Percentiles rank a stretch among this genome's conserved stretches.
These are phyloP conservation scores for Andrena praecox DNA, from an alignment of 2,888 invertebrate species.

Conservation along the genomic window DNA sequence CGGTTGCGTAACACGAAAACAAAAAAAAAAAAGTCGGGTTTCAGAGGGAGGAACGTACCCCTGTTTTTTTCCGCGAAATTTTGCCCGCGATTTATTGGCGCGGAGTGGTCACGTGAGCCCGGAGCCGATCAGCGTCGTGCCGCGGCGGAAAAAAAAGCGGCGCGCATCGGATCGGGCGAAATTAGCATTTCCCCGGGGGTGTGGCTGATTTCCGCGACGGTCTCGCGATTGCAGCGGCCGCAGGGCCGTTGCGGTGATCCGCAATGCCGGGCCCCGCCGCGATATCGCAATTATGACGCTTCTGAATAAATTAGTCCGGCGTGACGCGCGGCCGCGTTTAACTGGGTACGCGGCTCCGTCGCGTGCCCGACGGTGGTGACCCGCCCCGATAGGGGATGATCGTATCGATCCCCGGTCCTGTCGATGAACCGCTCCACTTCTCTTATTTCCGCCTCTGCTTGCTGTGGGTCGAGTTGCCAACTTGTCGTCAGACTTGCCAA, in stretches of 20 bases:
- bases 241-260: conserved; percentile 60
- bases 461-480: no score
- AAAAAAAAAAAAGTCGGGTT: neutral
- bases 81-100: conserved; percentile 16
- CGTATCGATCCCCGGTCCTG: conserved; percentile 13
- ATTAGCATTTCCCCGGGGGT: conserved; percentile 66
- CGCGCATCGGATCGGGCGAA: conserved; percentile 59
- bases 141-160: conserved; percentile 5
- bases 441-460: no score
- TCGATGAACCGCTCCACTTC: neutral
- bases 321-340: conserved; percentile 40
- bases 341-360: conserved; percentile 43
- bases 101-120: conserved; percentile 9
- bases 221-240: conserved; percentile 70
- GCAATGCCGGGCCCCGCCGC: conserved; percentile 73
- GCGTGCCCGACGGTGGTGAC: conserved; percentile 10
- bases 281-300: conserved; percentile 81
- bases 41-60: neutral
- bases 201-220: conserved; percentile 61
- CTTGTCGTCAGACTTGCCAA: no score
- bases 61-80: neutral
- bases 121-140: conserved; percentile 24
- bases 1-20: neutral
- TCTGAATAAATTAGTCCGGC: conserved; percentile 79
- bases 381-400: neutral